Evolutionary conservation across 2,113 vertebrate species (phyloP).

Genomic region (Egretta garzetta): DNA sequence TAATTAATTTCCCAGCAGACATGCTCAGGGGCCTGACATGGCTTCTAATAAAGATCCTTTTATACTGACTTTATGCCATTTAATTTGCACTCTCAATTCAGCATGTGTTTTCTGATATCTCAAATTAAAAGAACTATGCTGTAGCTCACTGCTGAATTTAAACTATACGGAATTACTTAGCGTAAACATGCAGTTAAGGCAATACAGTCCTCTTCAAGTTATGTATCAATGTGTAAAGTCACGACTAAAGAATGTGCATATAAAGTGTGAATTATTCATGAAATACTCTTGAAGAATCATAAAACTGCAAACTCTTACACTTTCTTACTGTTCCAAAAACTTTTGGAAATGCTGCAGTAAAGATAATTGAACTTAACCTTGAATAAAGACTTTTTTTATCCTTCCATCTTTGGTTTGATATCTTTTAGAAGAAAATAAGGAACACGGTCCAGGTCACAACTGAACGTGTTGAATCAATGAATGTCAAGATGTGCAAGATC

Average conservation of each 20-base stretch:
- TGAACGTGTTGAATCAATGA: not conserved
- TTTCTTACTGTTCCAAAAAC: not conserved
- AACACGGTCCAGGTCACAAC: not conserved
- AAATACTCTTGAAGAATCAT: not conserved
- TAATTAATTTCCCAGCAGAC: not conserved
- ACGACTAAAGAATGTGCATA: not conserved
- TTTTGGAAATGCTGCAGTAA: not conserved
- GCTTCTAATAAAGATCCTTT: not conserved
- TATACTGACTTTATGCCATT: not conserved
- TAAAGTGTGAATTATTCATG: constrained; percentile 6
- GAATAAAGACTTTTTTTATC: not conserved
- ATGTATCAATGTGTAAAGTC: not conserved
- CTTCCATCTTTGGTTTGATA: not conserved
- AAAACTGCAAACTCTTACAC: not conserved
- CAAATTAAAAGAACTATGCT: not conserved
- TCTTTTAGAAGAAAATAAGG: not conserved
- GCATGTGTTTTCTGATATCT: not conserved
- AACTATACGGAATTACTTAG: not conserved
- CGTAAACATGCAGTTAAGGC: not conserved
- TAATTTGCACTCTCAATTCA: not conserved
- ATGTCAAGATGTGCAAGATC: not conserved
- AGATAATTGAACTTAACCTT: not conserved
- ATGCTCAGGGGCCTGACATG: not conserved
- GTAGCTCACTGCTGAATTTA: not conserved
- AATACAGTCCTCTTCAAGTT: not conserved